Evolutionary conservation across 2,797 vertebrate species (phyloP), one percentile per base, ranked within the genome.

Genomic region (Enteromius viviparus): DNA sequence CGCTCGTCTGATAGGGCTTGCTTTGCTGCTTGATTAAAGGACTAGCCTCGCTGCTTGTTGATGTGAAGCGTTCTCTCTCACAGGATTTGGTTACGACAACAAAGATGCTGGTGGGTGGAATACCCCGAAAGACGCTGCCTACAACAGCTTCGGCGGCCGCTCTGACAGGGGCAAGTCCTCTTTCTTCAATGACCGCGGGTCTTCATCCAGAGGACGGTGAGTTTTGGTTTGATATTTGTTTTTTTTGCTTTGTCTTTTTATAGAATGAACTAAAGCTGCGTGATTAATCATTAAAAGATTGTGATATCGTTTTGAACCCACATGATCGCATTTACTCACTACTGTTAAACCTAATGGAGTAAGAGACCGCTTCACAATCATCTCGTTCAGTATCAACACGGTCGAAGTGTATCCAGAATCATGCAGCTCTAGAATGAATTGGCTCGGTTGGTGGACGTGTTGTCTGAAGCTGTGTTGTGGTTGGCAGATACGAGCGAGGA

Each of bases 101-200:
- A 94, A 95, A 93, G 97, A 98, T 0, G 95, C 93, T 4, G 94
- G 95, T 97, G 97, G 97, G 93, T 93, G 74, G 91, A 58, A 26
- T 96, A 86, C 58, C 15, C 29, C 15, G 87, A 89, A 7, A 95
- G 96, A 83, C 97, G 98, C 87, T 87, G 94, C 96, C 9, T 99
- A 97, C 93, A 98, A 95, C 93, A 99, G 96, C 92, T 99, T 99
- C 64, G 96, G 97, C 0, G 97, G 95, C 0, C 96, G 97, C 0
- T 89, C 91, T 1, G 97, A 99, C 45, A 92, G 97, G 21, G 94
- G 97, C 40, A 97, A 96, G 45, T 94, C 96, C 15, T 88, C 95
- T n/a, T 96, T 96, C 93, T 99, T 98, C 58, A 94, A 90, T 69
- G 98, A 99, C 85, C 94, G 97, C 81, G 96, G 96, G 32, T 95